Conservation (phyloP, 2,797 vertebrate species). For the Microctenopoma steveboyesi region DNA sequence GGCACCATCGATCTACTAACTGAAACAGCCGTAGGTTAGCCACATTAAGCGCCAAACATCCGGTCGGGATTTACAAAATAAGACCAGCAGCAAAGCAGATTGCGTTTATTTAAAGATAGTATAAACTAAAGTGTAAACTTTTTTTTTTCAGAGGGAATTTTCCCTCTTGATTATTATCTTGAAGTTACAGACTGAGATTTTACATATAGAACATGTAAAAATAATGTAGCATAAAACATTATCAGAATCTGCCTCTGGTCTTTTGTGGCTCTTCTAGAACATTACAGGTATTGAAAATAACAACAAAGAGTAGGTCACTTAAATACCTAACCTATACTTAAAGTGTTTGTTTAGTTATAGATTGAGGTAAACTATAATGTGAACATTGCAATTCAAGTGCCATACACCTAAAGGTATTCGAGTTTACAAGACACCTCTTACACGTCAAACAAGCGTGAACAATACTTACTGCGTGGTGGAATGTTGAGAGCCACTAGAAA, state of each 20-base stretch:
- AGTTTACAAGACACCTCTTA: background rate
- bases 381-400: background rate
- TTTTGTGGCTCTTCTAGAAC: too few species aligned
- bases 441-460: background rate
- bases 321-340: too few species aligned
- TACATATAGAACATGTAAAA: background rate
- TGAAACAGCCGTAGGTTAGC: conserved; percentile 34
- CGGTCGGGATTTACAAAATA: conserved; percentile 60
- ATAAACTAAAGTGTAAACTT: too few species aligned
- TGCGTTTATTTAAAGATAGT: background rate
- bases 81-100: background rate
- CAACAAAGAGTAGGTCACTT: too few species aligned
- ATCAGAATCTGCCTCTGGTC: too few species aligned
- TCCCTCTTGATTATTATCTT: too few species aligned
- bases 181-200: too few species aligned
- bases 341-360: background rate
- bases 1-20: conserved; percentile 54
- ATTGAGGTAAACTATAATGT: background rate
- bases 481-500: too few species aligned
- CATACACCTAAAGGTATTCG: background rate
- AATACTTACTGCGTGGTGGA: too few species aligned
- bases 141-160: background rate
- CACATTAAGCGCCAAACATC: background rate
- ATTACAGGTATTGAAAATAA: too few species aligned
- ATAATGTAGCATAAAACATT: background rate